A percentile compares a stretch with the other conserved stretches of the same genome.
Evolutionary conservation across 53 echinoderm and acorn worm species (phyloP).

Genomic region (Mesocentrotus franciscanus): DNA sequence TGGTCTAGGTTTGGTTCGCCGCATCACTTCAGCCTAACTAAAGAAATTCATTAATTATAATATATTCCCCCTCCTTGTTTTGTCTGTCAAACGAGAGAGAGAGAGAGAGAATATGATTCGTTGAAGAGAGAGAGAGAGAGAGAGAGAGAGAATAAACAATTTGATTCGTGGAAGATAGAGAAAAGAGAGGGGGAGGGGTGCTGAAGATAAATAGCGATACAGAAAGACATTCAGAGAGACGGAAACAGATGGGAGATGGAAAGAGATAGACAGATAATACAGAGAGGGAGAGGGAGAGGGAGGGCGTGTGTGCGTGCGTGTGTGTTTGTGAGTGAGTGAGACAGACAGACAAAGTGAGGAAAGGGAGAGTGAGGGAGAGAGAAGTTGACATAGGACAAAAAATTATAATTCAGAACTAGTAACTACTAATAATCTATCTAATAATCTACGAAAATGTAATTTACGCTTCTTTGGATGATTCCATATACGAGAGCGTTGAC

Average conservation of each 20-base stretch:
- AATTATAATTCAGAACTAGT: not conserved
- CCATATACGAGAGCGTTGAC: not conserved
- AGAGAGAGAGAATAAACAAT: not conserved
- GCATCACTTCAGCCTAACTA: not conserved
- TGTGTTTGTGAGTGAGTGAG: not conserved
- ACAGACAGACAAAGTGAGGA: too few species aligned
- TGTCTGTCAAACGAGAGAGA: not conserved
- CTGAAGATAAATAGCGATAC: not conserved
- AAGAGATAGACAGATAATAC: not conserved
- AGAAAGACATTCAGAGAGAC: not conserved
- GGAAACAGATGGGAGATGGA: not conserved
- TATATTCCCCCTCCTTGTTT: slow-evolving; percentile 18
- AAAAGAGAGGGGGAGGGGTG: not conserved
- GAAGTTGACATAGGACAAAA: too few species aligned
- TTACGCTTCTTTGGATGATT: not conserved
- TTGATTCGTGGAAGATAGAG: not conserved
- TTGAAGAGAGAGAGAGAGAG: not conserved
- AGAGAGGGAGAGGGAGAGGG: not conserved
- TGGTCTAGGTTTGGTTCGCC: not conserved
- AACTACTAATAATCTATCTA: not conserved
- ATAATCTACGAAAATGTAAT: not conserved
- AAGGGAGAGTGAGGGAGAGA: too few species aligned
- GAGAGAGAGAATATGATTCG: too few species aligned
- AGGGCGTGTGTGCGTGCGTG: not conserved
- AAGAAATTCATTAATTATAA: slow-evolving; percentile 21